Percentiles rank a stretch among this genome's conserved stretches.
These are phyloP conservation scores for Tachysurus vachellii DNA, from an alignment of 2,113 vertebrate species.

Conservation along the genomic window DNA sequence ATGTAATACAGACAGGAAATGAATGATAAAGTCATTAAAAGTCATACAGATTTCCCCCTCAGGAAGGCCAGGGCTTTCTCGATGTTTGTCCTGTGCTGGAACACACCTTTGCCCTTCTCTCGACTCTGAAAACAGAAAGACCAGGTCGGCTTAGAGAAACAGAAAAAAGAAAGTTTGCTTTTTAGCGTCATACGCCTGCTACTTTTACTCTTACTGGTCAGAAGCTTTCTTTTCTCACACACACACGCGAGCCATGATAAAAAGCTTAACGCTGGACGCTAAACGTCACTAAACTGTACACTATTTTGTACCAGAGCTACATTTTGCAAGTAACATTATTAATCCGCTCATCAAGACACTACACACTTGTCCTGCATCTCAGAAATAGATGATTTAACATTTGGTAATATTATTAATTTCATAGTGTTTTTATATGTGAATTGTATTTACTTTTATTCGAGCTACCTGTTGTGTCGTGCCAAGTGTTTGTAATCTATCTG, in stretches of 20 bases:
- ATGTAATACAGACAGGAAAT: slow-evolving; percentile 43
- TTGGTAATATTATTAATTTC: neutral
- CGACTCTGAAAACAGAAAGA: slow-evolving; percentile 73
- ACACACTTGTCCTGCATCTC: neutral
- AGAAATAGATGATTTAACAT: neutral
- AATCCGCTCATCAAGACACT: neutral
- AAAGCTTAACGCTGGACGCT: neutral
- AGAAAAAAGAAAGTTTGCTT: neutral
- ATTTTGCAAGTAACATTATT: neutral
- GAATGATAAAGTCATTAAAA: neutral
- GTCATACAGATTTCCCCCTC: slow-evolving; percentile 82
- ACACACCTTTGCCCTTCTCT: slow-evolving; percentile 85
- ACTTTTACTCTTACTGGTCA: neutral
- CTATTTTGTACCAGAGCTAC: neutral
- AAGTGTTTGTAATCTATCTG: neutral
- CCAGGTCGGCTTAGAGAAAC: neutral
- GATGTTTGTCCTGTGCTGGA: slow-evolving; percentile 91
- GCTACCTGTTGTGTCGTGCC: too few relatives aligned
- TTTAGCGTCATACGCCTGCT: neutral
- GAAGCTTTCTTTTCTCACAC: neutral
- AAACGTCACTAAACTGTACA: neutral
- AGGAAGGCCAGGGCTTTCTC: slow-evolving; percentile 88
- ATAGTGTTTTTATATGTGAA: neutral
- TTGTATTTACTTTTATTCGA: too few relatives aligned
- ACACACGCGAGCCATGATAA: neutral